Conservation (phyloP, 2,113 vertebrate genomes). For the Oophaga pumilio region DNA sequence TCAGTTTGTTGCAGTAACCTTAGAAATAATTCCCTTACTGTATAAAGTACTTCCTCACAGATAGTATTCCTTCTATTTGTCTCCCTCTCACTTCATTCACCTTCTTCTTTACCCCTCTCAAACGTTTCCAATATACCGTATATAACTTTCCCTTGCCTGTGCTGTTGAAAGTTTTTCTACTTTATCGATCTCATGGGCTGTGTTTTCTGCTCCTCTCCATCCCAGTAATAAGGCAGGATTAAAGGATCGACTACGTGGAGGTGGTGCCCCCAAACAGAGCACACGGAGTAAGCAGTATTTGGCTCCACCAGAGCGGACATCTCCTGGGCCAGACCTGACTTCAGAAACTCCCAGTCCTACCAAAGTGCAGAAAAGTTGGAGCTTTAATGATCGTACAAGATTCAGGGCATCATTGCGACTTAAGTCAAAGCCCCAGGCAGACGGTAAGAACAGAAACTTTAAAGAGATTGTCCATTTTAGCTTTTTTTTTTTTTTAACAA, state of each 20-base stretch:
- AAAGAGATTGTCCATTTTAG: neutral
- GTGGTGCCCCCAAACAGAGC: constrained; percentile 80
- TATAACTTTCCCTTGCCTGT: neutral
- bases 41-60: neutral
- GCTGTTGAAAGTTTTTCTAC: neutral
- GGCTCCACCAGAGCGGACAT: constrained; percentile 74
- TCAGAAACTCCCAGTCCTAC: constrained; percentile 87
- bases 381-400: constrained; percentile 94
- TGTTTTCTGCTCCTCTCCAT: constrained; percentile 22
- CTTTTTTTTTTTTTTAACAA: no score
- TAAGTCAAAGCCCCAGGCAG: constrained; percentile 78
- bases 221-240: constrained; percentile 89
- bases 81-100: neutral
- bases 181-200: neutral
- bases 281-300: constrained; percentile 74
- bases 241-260: constrained; percentile 91
- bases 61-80: neutral
- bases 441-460: constrained; percentile 74
- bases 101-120: neutral
- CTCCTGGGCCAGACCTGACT: constrained; percentile 71
- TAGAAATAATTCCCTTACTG: neutral
- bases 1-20: neutral
- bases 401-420: constrained; percentile 92
- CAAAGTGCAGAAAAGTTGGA: constrained; percentile 98
- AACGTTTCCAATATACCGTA: neutral